Percentiles rank a stretch among this genome's conserved stretches.
Evolutionary conservation across 2,113 vertebrate species (phyloP).

Genomic region (Mus musculus): GRCm39 chr16:65919001-65919500

Average conservation of each 20-base stretch:
- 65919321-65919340: constrained; percentile 69
- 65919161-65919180: constrained; percentile 43
- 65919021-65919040: not conserved
- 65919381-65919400: constrained; percentile 67
- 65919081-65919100: constrained; percentile 70
- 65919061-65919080: not conserved
- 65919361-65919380: constrained; percentile 67
- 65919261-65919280: constrained; percentile 27
- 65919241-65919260: constrained; percentile 51
- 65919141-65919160: not conserved
- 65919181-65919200: constrained; percentile 41
- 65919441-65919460: constrained; percentile 78
- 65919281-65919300: constrained; percentile 51
- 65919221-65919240: constrained; percentile 59
- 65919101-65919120: constrained; percentile 57
- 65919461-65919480: constrained; percentile 63
- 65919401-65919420: constrained; percentile 67
- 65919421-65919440: constrained; percentile 75
- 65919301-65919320: constrained; percentile 72
- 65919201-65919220: constrained; percentile 62
- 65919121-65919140: not conserved
- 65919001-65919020: not conserved
- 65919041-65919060: not conserved
- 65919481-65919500: constrained; percentile 62
- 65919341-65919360: constrained; percentile 81